phyloP scores from a whole-genome alignment of 92 coral and sea anemone species.

The Bergia puertoricense region DNA sequence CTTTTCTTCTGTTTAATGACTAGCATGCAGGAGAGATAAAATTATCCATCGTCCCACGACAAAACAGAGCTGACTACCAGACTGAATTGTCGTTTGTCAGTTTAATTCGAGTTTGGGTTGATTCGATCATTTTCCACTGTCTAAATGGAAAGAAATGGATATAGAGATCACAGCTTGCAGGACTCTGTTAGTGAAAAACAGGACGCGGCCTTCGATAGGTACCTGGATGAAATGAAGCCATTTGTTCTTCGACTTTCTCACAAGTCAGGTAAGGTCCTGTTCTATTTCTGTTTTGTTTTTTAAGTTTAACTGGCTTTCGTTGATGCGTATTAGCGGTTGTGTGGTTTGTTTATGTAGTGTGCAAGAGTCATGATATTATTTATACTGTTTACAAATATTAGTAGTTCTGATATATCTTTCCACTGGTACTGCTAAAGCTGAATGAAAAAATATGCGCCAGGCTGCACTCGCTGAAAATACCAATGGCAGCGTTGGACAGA shows the following conservation, averaged over 20 bases:
- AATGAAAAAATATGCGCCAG: background rate
- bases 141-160: slow-evolving; percentile 77
- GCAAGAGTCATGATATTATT: background rate
- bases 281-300: too few relatives aligned
- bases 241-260: slow-evolving; percentile 87
- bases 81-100: background rate
- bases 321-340: background rate
- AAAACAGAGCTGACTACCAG: background rate
- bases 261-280: slow-evolving; percentile 73
- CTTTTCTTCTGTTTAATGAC: background rate
- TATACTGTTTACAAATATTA: background rate
- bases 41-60: background rate
- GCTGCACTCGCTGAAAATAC: background rate
- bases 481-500: background rate
- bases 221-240: slow-evolving; percentile 91
- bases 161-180: slow-evolving; percentile 56
- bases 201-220: slow-evolving; percentile 86
- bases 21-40: background rate
- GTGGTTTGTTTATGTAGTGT: slow-evolving; percentile 2
- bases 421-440: background rate
- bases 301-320: too few relatives aligned
- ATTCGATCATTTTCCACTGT: slow-evolving; percentile 2
- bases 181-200: slow-evolving; percentile 79
- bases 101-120: background rate
- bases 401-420: background rate